phyloP scores from a whole-genome alignment of 2,888 invertebrate genomes.

The Chrysopilus asiliformis region DNA sequence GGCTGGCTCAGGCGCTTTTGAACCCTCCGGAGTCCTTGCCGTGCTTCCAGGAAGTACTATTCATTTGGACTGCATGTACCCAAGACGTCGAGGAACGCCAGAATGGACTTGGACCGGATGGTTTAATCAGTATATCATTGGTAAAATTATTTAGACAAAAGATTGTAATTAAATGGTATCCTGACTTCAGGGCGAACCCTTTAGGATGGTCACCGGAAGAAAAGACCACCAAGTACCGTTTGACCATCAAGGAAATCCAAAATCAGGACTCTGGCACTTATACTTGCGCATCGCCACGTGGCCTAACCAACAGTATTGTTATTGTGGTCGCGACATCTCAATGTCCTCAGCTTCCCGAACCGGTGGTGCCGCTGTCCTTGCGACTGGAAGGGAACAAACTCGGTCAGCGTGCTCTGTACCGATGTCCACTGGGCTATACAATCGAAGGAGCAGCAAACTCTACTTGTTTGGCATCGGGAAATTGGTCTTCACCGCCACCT shows the following conservation, averaged over 20 bases:
- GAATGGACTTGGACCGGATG: constrained; percentile 83
- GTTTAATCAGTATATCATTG: constrained; percentile 62
- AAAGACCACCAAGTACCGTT: constrained; percentile 64
- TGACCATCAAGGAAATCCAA: constrained; percentile 70
- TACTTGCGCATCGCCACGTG: constrained; percentile 70
- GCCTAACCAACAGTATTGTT: constrained; percentile 46
- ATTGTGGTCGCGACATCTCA: constrained; percentile 54
- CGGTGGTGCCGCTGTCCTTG: constrained; percentile 49
- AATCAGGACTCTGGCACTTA: constrained; percentile 72
- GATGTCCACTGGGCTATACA: constrained; percentile 65
- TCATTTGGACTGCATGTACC: constrained; percentile 69
- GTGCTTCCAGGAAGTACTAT: constrained; percentile 68
- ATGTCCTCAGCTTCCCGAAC: constrained; percentile 48
- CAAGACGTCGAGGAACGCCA: constrained; percentile 61
- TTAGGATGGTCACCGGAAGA: constrained; percentile 42
- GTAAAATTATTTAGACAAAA: constrained; percentile 35
- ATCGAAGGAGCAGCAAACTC: constrained; percentile 64
- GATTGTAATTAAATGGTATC: constrained; percentile 16
- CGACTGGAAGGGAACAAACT: constrained; percentile 64
- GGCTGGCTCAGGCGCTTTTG: constrained; percentile 66
- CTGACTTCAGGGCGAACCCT: constrained; percentile 10
- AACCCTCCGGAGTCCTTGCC: constrained; percentile 63
- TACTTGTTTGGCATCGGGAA: constrained; percentile 71
- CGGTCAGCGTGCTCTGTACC: constrained; percentile 51
- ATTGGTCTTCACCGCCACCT: constrained; percentile 64